Evolutionary conservation across 2,113 vertebrate species (phyloP).

Genomic region (Otis tarda): DNA sequence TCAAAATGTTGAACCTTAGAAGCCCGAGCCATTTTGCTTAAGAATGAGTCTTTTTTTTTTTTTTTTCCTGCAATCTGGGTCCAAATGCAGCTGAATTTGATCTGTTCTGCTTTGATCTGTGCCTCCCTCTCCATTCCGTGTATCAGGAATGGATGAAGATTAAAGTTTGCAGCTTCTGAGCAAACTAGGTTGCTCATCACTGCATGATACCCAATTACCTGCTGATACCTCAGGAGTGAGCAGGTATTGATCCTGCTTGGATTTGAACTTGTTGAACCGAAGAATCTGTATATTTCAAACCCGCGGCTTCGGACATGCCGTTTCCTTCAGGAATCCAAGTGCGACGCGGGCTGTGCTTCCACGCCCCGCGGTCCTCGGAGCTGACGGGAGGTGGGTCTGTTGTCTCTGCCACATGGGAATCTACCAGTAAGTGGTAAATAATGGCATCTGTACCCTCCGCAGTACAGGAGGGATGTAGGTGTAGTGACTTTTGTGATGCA

Average conservation of each 20-base stretch:
- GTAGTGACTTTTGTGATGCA: neutral
- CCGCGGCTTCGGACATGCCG: neutral
- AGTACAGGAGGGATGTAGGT: neutral
- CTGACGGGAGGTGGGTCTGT: neutral
- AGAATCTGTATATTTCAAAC: neutral
- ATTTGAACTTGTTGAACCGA: constrained; percentile 50
- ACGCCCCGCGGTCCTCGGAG: rapidly evolving
- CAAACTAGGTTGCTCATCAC: constrained; percentile 59
- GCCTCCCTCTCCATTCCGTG: constrained; percentile 29
- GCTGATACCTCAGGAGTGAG: constrained; percentile 50
- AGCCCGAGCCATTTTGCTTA: constrained; percentile 12
- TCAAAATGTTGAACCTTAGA: neutral
- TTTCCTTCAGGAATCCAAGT: constrained; percentile 23
- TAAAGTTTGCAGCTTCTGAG: constrained; percentile 63
- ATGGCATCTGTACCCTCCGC: neutral
- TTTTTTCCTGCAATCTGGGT: constrained; percentile 41
- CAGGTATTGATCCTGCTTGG: constrained; percentile 50
- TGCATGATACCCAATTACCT: constrained; percentile 52
- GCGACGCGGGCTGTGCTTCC: neutral
- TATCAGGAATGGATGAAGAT: constrained; percentile 47
- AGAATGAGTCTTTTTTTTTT: constrained; percentile 53
- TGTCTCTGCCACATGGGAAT: neutral
- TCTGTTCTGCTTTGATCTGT: constrained; percentile 59
- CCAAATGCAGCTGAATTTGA: constrained; percentile 46
- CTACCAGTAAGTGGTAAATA: neutral